Conservation (phyloP, 2,113 vertebrate species). For the Misgurnus anguillicaudatus region DNA sequence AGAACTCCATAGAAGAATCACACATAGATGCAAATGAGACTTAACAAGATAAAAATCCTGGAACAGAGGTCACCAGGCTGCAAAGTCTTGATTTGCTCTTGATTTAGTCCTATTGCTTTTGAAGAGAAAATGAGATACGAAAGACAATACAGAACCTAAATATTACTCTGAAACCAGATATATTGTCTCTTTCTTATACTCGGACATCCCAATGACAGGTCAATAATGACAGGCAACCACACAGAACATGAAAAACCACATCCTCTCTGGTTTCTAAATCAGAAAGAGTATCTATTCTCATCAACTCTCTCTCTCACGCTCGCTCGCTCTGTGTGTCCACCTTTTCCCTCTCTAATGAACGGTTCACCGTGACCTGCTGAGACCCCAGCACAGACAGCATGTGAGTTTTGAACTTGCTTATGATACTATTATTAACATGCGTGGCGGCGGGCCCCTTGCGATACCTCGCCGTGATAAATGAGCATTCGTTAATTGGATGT, state of each 20-base stretch:
- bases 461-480: slow-evolving; percentile 55
- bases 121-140: no score
- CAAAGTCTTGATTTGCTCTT: no score
- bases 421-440: slow-evolving; percentile 59
- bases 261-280: slow-evolving; percentile 30
- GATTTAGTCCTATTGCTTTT: no score
- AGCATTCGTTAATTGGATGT: slow-evolving; percentile 53
- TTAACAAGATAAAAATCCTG: no score
- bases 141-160: background rate
- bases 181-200: slow-evolving; percentile 21
- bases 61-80: no score
- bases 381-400: slow-evolving; percentile 33
- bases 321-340: slow-evolving; percentile 20
- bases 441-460: slow-evolving; percentile 28
- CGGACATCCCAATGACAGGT: background rate
- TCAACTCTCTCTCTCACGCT: background rate
- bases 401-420: slow-evolving; percentile 49
- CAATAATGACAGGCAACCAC: slow-evolving; percentile 34
- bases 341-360: slow-evolving; percentile 47
- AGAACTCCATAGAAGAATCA: no score
- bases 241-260: slow-evolving; percentile 35
- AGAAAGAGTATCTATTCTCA: slow-evolving; percentile 11
- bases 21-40: no score
- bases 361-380: slow-evolving; percentile 36
- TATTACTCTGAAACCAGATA: slow-evolving; percentile 27